Conservation (phyloP, 2,113 vertebrate species). For the Apodemus sylvaticus region DNA sequence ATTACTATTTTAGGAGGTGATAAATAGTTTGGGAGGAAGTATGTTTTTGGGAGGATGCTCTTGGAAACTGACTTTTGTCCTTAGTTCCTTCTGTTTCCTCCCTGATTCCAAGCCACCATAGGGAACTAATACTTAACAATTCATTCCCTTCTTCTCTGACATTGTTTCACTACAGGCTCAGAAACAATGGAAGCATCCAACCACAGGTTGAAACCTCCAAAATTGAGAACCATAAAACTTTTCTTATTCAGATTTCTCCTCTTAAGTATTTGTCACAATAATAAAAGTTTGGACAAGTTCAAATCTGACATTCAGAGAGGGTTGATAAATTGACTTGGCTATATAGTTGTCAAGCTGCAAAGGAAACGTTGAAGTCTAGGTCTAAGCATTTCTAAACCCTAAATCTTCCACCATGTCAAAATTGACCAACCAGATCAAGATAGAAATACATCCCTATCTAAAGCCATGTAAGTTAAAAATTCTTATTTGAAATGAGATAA, state of each 20-base stretch:
- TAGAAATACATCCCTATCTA: slow-evolving; percentile 21
- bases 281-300: not conserved
- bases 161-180: not conserved
- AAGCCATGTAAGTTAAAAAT: not conserved
- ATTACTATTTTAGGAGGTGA: not conserved
- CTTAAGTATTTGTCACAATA: not conserved
- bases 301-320: not conserved
- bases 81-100: not conserved
- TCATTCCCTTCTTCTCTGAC: not conserved
- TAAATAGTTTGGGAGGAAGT: not conserved
- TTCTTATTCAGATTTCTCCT: not conserved
- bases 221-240: not conserved
- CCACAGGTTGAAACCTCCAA: not conserved
- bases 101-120: not conserved
- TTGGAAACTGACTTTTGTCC: not conserved
- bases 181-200: not conserved
- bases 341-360: not conserved
- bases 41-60: not conserved
- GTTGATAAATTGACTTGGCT: not conserved
- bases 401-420: not conserved
- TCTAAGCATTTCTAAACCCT: not conserved
- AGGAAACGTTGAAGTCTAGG: not conserved
- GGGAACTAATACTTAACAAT: not conserved
- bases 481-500: not conserved
- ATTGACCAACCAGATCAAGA: not conserved